A percentile compares a stretch with the other conserved stretches of the same genome.
These are phyloP conservation scores for Bos indicus DNA, from an alignment of 2,113 vertebrate species.

Conservation along the genomic window DNA sequence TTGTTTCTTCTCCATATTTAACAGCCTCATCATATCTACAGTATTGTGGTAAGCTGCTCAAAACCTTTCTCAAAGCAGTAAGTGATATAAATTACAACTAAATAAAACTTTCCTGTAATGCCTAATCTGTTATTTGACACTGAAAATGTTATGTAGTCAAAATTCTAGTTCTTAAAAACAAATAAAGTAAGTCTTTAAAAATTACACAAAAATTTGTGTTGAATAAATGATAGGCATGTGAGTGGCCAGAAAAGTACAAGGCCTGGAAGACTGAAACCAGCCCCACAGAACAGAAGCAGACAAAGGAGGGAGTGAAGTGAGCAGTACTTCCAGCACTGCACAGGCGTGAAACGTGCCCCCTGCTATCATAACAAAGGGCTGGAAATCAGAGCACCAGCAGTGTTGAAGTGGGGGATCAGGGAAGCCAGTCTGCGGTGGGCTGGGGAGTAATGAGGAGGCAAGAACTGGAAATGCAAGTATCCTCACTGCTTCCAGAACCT, in stretches of 20 bases:
- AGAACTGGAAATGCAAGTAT: neutral
- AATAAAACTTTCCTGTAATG: neutral
- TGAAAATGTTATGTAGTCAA: neutral
- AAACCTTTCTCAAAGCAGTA: slow-evolving; percentile 20
- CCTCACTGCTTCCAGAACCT: neutral
- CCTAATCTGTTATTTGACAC: neutral
- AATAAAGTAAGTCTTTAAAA: slow-evolving; percentile 8
- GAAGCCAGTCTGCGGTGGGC: neutral
- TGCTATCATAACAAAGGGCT: neutral
- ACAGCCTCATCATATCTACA: neutral
- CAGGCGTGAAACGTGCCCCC: neutral
- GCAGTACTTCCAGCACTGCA: neutral
- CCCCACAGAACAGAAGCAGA: neutral
- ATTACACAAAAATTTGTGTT: neutral
- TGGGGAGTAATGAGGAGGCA: neutral
- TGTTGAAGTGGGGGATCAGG: neutral
- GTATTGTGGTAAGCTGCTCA: neutral
- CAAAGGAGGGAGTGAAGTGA: neutral
- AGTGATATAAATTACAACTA: neutral
- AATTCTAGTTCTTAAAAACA: slow-evolving; percentile 3
- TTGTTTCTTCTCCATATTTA: neutral
- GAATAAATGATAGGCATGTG: neutral
- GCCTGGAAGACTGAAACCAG: neutral
- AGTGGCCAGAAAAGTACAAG: neutral
- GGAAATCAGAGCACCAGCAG: neutral